Base-by-base conservation (phyloP, 2,797 vertebrate genomes). In the Eospalax fontanierii region DNA sequence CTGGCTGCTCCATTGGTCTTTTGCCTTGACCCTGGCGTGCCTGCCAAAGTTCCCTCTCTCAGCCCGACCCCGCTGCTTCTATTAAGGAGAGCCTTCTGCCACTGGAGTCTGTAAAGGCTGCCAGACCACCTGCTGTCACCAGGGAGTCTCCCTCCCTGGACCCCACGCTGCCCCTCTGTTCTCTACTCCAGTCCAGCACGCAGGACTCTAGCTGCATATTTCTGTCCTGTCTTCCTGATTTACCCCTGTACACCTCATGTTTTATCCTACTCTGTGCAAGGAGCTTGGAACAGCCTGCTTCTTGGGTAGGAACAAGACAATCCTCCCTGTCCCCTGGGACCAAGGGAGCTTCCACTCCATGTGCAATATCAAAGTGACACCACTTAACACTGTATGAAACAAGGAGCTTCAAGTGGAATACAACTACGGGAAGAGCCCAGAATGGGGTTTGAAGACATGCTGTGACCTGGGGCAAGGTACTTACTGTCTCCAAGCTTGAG, bases 151-250 rank as follows among this genome's bases (percentile, higher is more conserved):
- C 81, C 57, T 65, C 57, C 0, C 2, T 0, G 10, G 73, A 59
- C 26, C 30, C 66, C 12, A 22, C 0, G 19, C 40, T 57, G n/a
- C 78, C 54, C 40, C 40, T 86, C 28, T n/a, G 24, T 35, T 35
- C 78, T 38, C 68, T 2, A 0, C 40, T 40, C 63, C 28, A 10
- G 7, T 33, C 81, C 1, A 4, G 30, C 4, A 70, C 21, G 1
- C 14, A 46, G 38, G 8, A 3, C 24, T n/a, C 35, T 30, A 14
- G 22, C n/a, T 84, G 66, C 68, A 26, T 10, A 0, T 65, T 86
- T 81, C 80, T 38, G 57, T 43, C 95, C 38, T 24, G 76, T 43
- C 87, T 78, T 86, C 43, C 80, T 50, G 35, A 46, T 94, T 50
- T 0, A 0, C 21, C 21, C 65, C 50, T 4, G 38, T 10, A 24